Percentiles rank a stretch among this genome's conserved stretches.
These are phyloP conservation scores for Chrysodeixis includens DNA, from an alignment of 2,888 invertebrate genomes.

Conservation along the genomic window DNA sequence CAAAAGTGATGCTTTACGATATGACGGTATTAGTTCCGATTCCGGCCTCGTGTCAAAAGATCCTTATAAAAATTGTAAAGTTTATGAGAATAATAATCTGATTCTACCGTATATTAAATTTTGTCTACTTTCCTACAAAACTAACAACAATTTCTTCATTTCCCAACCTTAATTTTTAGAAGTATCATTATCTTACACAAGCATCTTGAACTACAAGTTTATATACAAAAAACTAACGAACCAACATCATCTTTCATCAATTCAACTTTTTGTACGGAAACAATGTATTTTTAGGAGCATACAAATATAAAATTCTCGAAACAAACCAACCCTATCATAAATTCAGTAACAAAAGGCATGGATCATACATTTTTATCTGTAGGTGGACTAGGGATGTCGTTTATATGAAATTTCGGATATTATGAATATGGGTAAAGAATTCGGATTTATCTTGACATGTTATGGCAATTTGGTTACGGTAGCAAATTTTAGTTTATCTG, in stretches of 20 bases:
- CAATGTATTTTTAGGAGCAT: background rate
- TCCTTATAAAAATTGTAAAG: no score
- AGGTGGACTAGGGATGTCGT: background rate
- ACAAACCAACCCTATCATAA: background rate
- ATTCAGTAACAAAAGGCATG: background rate
- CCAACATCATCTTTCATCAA: conserved; percentile 3
- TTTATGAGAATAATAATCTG: no score
- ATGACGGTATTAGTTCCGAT: no score
- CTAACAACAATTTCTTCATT: no score
- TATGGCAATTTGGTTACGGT: background rate
- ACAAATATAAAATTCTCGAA: conserved; percentile 1
- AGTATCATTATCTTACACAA: background rate
- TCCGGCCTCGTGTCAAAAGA: no score
- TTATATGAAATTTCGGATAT: conserved; percentile 11
- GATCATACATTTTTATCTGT: background rate
- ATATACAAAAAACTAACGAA: background rate
- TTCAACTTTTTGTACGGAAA: background rate
- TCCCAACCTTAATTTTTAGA: background rate
- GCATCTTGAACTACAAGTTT: background rate
- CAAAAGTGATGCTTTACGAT: no score
- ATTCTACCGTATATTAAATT: no score
- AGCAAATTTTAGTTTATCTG: background rate
- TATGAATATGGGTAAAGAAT: no score
- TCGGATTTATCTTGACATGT: background rate
- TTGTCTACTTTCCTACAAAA: no score